phyloP scores from a whole-genome alignment of 2,888 invertebrate species.

The Panopea generosa region DNA sequence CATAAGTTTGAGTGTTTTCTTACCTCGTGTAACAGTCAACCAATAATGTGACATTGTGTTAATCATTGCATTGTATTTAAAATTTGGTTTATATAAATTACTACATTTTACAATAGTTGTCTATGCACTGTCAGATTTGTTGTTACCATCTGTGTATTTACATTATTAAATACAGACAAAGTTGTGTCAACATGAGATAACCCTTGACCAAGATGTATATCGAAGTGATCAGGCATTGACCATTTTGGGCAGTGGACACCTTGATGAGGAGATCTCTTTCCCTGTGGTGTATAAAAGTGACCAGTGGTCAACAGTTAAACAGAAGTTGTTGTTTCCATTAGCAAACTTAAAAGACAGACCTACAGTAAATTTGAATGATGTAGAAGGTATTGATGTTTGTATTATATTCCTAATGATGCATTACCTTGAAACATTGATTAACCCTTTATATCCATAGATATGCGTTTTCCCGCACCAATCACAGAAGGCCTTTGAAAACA shows the following conservation, averaged over 20 bases:
- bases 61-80: too few relatives aligned
- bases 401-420: too few relatives aligned
- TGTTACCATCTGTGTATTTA: neutral
- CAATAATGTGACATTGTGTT: too few relatives aligned
- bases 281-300: constrained; percentile 27
- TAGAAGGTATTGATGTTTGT: neutral
- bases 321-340: constrained; percentile 25
- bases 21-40: too few relatives aligned
- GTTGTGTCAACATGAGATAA: constrained; percentile 20
- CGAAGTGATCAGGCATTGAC: constrained; percentile 3
- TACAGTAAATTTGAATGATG: neutral
- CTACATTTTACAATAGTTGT: too few relatives aligned
- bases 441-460: too few relatives aligned
- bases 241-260: constrained; percentile 22
- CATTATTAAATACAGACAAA: neutral
- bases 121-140: too few relatives aligned
- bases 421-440: too few relatives aligned
- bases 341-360: constrained; percentile 8
- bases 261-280: constrained; percentile 23
- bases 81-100: too few relatives aligned
- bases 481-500: too few relatives aligned
- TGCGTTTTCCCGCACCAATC: too few relatives aligned
- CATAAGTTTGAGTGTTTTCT: too few relatives aligned
- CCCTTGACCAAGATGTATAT: constrained; percentile 32
- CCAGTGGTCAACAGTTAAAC: constrained; percentile 24